Conservation (phyloP, 2,113 vertebrate species). For the Grallaria varia region DNA sequence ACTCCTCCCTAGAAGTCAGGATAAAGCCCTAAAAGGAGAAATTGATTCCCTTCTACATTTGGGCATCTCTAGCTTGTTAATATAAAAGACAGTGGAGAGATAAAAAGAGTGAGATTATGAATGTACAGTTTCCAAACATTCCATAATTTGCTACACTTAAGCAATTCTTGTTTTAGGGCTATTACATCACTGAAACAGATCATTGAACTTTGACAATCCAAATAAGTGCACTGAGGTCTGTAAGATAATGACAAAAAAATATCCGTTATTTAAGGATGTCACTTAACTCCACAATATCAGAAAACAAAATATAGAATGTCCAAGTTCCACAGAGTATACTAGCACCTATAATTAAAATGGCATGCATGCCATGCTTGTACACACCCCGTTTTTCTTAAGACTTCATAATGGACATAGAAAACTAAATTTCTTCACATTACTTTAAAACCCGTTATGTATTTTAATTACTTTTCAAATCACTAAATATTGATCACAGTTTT, state of each 20-base stretch:
- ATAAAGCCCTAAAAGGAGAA: neutral
- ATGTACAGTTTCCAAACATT: neutral
- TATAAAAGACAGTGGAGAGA: neutral
- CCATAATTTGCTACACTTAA: neutral
- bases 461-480: neutral
- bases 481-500: neutral
- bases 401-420: neutral
- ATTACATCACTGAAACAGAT: neutral
- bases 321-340: neutral
- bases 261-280: neutral
- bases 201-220: neutral
- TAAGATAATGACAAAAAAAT: neutral
- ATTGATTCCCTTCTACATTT: neutral
- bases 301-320: neutral
- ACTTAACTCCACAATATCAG: neutral
- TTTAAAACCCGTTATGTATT: rapidly evolving
- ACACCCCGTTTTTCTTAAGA: neutral
- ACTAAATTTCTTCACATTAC: neutral
- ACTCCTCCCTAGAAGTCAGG: neutral
- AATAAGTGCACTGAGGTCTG: neutral
- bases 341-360: neutral
- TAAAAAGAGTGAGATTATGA: neutral
- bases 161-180: neutral
- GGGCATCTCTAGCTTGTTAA: neutral
- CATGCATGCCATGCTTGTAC: rapidly evolving